A percentile compares a stretch with the other conserved stretches of the same genome.
Evolutionary conservation across 1,140 invertebrate species (phyloP).

Genomic region (Bombus balteatus): DNA sequence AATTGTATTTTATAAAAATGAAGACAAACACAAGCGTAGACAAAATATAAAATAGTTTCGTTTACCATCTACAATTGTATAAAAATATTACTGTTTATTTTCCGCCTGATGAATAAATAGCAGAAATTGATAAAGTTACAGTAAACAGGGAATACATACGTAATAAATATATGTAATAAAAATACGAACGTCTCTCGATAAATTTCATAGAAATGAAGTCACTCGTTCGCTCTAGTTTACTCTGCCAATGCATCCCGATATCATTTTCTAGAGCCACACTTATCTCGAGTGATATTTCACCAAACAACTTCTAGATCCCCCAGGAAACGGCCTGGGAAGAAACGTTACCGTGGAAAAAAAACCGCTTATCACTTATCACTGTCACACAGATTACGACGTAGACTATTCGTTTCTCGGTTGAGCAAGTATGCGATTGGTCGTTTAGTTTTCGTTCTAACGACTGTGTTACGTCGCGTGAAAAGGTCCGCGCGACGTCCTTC

Average conservation of each 20-base stretch:
- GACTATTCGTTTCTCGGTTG: not conserved
- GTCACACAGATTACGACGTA: conserved; percentile 17
- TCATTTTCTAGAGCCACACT: conserved; percentile 11
- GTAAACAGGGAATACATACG: not conserved
- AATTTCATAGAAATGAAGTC: not conserved
- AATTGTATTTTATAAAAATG: too few relatives aligned
- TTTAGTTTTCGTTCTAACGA: not conserved
- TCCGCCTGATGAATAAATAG: too few relatives aligned
- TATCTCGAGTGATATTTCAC: conserved; percentile 40
- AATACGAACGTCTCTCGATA: not conserved
- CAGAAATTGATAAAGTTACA: not conserved
- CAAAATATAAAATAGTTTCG: too few relatives aligned
- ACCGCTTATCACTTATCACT: conserved; percentile 38
- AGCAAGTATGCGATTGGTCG: not conserved
- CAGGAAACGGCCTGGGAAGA: conserved; percentile 33
- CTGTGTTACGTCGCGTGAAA: too few relatives aligned
- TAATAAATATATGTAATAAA: not conserved
- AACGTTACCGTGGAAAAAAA: conserved; percentile 4
- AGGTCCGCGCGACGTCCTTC: too few relatives aligned
- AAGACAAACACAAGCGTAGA: too few relatives aligned
- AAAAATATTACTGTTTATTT: too few relatives aligned
- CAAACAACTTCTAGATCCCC: conserved; percentile 37
- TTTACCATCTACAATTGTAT: too few relatives aligned
- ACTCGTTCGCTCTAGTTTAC: not conserved
- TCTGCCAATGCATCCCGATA: not conserved